Evolutionary conservation across 2,113 vertebrate species (phyloP), one percentile per base, ranked within the genome.

Genomic region (Colistium nudipinnis): DNA sequence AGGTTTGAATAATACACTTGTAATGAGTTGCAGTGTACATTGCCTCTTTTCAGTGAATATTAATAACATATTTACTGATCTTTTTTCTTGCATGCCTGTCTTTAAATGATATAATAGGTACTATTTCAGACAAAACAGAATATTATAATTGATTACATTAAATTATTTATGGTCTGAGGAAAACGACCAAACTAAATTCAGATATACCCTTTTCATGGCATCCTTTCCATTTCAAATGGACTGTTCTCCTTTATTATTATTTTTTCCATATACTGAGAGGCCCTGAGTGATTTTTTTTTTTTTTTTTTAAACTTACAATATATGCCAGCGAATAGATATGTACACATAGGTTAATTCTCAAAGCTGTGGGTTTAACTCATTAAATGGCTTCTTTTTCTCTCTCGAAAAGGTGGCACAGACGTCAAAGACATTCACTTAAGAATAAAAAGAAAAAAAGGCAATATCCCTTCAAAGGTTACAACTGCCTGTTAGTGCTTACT

Each of bases 261-360:
- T n/a, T 85, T 56, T 92, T 78, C 90, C 78, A 87, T 89, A 91
- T 91, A 92, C 85, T 65, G 83, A 92, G 91, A 93, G 93, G 92
- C 93, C 93, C 93, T 94, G 93, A 94, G 93, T 90, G 86, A 82
- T 88, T 86, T 88, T 90, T 76, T 84, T 76, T 88, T 86, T 88
- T 90, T 76, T 84, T 76, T 82, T 54, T 54, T 13, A 77, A 88
- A 91, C 88, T 80, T 91, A 93, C 90, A 90, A 93, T 92, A 93
- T 93, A 94, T 88, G 92, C 92, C 89, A 92, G 92, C 89, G 78
- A 92, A 92, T 89, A 91, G 91, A 92, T 93, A 93, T 93, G 91
- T 94, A 91, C 92, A 93, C 89, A 90, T 90, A 91, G 87, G 90
- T 91, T 91, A 90, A 86, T 91, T 92, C 90, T 92, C 91, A 92